These are phyloP conservation scores for Tylochromis polylepis DNA, from an alignment of 2,113 vertebrate genomes.

Conservation along the genomic window DNA sequence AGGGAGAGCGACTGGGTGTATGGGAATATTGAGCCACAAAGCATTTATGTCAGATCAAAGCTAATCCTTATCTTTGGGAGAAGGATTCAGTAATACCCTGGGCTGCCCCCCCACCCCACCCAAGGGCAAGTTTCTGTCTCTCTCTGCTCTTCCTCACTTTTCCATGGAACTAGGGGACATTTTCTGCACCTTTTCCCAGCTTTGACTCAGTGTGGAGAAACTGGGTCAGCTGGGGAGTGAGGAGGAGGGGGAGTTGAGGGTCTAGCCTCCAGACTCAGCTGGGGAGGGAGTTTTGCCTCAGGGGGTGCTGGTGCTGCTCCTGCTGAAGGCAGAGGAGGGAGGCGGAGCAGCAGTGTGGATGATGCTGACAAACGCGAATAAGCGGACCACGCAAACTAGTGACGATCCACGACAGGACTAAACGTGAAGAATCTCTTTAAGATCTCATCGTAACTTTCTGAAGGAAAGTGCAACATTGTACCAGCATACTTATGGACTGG, in stretches of 20 bases:
- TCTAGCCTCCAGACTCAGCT: not conserved
- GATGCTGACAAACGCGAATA: not conserved
- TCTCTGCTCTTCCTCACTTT: not conserved
- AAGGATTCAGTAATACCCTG: conserved; percentile 49
- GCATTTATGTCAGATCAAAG: conserved; percentile 70
- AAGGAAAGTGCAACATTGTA: not conserved
- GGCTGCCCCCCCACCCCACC: conserved; percentile 7
- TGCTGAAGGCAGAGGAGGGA: not conserved
- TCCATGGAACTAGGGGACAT: not conserved
- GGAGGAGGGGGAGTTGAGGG: not conserved
- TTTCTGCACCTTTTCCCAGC: conserved; percentile 4
- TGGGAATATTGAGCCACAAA: conserved; percentile 64
- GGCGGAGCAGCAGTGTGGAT: not conserved
- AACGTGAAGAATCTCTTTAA: not conserved
- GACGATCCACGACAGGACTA: not conserved
- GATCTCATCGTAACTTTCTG: not conserved
- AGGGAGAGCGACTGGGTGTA: not conserved
- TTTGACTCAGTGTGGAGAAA: conserved; percentile 25
- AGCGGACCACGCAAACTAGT: not conserved
- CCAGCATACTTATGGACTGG: not conserved
- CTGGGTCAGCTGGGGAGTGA: conserved; percentile 25
- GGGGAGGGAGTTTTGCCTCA: not conserved
- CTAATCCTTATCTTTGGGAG: conserved; percentile 62
- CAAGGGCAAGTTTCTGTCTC: conserved; percentile 22
- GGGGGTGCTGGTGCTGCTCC: not conserved